Conservation (phyloP, 2,888 invertebrate genomes). For the Marronus borbonicus region DNA sequence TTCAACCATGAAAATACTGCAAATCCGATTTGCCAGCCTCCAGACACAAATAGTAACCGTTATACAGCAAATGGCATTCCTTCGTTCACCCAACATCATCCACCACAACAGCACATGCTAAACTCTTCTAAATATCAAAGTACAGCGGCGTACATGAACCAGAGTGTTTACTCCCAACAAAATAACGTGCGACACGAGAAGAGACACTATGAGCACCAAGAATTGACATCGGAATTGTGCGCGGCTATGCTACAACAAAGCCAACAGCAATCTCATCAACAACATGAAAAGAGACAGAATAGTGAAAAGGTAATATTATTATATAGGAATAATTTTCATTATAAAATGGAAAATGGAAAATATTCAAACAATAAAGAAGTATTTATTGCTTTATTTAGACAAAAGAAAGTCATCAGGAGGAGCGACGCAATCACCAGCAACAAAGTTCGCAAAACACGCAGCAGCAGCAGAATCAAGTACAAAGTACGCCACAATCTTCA, state of each 20-base stretch:
- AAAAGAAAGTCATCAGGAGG: slow-evolving; percentile 60
- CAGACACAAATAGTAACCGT: slow-evolving; percentile 61
- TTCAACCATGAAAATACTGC: slow-evolving; percentile 71
- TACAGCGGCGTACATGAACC: slow-evolving; percentile 63
- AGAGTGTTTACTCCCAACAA: slow-evolving; percentile 64
- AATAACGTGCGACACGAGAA: slow-evolving; percentile 65
- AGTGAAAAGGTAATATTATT: slow-evolving; percentile 61
- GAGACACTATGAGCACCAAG: slow-evolving; percentile 66
- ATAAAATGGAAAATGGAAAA: not conserved
- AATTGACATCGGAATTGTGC: slow-evolving; percentile 66
- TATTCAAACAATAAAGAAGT: too few species aligned
- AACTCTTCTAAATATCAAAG: slow-evolving; percentile 63
- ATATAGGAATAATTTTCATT: too few species aligned
- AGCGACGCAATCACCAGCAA: slow-evolving; percentile 57
- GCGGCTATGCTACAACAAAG: slow-evolving; percentile 66
- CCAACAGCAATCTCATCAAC: slow-evolving; percentile 60
- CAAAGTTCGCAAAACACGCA: slow-evolving; percentile 55
- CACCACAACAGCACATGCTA: slow-evolving; percentile 63
- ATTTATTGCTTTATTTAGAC: slow-evolving; percentile 52
- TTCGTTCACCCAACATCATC: slow-evolving; percentile 69
- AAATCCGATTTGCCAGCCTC: slow-evolving; percentile 54
- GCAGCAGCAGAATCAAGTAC: slow-evolving; percentile 56
- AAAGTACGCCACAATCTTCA: slow-evolving; percentile 54
- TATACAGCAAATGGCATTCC: slow-evolving; percentile 72
- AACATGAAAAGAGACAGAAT: slow-evolving; percentile 58